Evolutionary conservation across 23 tunicate genomes (phyloP).

Genomic region (Ciona savignyi): DNA sequence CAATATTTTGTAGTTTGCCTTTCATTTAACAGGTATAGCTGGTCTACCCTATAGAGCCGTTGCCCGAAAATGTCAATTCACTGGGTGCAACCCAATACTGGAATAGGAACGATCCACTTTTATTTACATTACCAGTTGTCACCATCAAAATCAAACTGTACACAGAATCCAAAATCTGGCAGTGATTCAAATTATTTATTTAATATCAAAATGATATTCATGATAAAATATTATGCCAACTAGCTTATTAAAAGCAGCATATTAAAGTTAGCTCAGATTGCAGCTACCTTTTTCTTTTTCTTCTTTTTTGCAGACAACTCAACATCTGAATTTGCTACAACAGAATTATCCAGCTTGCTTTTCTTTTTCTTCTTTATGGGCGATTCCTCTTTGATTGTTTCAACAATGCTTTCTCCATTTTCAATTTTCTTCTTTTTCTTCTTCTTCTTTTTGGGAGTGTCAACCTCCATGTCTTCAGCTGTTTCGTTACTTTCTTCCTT

Average conservation of each 20-base stretch:
- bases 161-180: background rate
- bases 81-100: too few relatives aligned
- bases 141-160: background rate
- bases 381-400: background rate
- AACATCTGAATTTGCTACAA: conserved; percentile 7
- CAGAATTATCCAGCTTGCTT: conserved; percentile 3
- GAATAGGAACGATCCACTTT: too few relatives aligned
- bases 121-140: background rate
- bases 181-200: background rate
- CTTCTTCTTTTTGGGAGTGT: conserved; percentile 53
- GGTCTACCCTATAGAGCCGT: too few relatives aligned
- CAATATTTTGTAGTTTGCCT: too few relatives aligned
- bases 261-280: too few relatives aligned
- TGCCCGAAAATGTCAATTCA: too few relatives aligned
- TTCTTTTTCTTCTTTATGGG: conserved; percentile 21
- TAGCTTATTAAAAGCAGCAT: too few relatives aligned
- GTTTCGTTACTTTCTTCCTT: background rate
- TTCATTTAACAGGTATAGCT: too few relatives aligned
- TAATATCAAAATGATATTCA: background rate
- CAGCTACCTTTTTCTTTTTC: conserved; percentile 18
- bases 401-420: background rate
- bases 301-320: conserved; percentile 1
- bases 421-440: conserved; percentile 52
- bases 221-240: background rate
- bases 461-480: background rate